These are phyloP conservation scores for Schlechtendalia chinensis DNA, from an alignment of 1,140 invertebrate genomes.

Conservation along the genomic window DNA sequence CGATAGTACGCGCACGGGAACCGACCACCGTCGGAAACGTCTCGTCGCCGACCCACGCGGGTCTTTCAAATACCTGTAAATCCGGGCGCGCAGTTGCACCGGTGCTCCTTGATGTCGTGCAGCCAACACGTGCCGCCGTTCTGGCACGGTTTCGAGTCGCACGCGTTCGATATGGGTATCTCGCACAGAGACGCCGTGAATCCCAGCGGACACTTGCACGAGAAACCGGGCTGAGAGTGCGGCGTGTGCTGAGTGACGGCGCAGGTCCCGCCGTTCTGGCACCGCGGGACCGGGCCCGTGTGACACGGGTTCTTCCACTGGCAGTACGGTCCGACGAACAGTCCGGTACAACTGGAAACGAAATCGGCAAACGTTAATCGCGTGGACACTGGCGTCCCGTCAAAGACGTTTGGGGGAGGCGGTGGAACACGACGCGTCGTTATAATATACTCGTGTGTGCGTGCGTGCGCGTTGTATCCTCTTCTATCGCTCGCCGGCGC, in stretches of 20 bases:
- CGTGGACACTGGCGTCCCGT: no score
- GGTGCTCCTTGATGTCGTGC: constrained; percentile 72
- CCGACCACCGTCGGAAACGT: no score
- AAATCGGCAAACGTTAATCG: no score
- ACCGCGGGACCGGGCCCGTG: constrained; percentile 72
- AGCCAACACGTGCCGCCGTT: constrained; percentile 84
- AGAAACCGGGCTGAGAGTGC: constrained; percentile 71
- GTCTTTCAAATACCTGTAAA: constrained; percentile 75
- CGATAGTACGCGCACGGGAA: no score
- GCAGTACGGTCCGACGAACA: constrained; percentile 91
- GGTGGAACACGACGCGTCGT: no score
- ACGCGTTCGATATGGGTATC: constrained; percentile 82
- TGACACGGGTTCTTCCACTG: constrained; percentile 89
- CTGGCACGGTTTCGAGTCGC: constrained; percentile 81
- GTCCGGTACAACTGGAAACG: constrained; percentile 76
- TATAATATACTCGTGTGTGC: no score
- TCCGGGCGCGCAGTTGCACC: constrained; percentile 78
- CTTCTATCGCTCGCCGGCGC: no score
- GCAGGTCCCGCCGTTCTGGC: constrained; percentile 91
- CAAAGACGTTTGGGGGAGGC: no score
- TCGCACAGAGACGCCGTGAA: constrained; percentile 92
- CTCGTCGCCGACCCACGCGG: no score
- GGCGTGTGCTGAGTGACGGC: constrained; percentile 68
- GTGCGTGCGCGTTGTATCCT: no score
- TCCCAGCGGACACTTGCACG: constrained; percentile 83